Conservation (phyloP, 2,888 invertebrate genomes). For the Tridacna crocea region DNA sequence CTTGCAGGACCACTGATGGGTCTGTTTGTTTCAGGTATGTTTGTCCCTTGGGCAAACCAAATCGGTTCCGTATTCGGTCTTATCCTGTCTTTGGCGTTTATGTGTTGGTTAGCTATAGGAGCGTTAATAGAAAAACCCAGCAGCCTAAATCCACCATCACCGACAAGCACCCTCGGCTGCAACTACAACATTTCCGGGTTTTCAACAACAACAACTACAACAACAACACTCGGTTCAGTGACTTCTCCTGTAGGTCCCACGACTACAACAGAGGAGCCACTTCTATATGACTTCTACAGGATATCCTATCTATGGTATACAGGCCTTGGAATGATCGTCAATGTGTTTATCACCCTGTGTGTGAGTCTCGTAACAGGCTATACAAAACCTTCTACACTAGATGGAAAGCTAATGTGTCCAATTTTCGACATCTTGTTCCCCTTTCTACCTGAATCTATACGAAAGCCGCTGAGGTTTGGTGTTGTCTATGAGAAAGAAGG, state of each 20-base stretch:
- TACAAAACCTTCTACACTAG: slow-evolving; percentile 41
- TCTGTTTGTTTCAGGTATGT: slow-evolving; percentile 78
- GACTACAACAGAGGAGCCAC: slow-evolving; percentile 35
- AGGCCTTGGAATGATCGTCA: slow-evolving; percentile 57
- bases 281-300: slow-evolving; percentile 60
- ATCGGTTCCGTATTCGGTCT: slow-evolving; percentile 59
- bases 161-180: slow-evolving; percentile 37
- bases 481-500: slow-evolving; percentile 42
- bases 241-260: not conserved
- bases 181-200: slow-evolving; percentile 34
- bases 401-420: slow-evolving; percentile 55
- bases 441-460: slow-evolving; percentile 49
- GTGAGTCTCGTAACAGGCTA: slow-evolving; percentile 64
- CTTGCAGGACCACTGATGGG: slow-evolving; percentile 79
- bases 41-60: slow-evolving; percentile 85
- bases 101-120: slow-evolving; percentile 58
- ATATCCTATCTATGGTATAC: slow-evolving; percentile 70
- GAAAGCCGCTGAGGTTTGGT: slow-evolving; percentile 53
- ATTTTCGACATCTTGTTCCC: slow-evolving; percentile 57
- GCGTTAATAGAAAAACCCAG: slow-evolving; percentile 42
- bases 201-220: slow-evolving; percentile 8
- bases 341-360: slow-evolving; percentile 56
- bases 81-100: slow-evolving; percentile 51
- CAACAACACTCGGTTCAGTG: not conserved
- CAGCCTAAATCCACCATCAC: slow-evolving; percentile 21